Evolutionary conservation across 2,797 vertebrate species (phyloP), one percentile per base, ranked within the genome.

Genomic region (Scleropages formosus): DNA sequence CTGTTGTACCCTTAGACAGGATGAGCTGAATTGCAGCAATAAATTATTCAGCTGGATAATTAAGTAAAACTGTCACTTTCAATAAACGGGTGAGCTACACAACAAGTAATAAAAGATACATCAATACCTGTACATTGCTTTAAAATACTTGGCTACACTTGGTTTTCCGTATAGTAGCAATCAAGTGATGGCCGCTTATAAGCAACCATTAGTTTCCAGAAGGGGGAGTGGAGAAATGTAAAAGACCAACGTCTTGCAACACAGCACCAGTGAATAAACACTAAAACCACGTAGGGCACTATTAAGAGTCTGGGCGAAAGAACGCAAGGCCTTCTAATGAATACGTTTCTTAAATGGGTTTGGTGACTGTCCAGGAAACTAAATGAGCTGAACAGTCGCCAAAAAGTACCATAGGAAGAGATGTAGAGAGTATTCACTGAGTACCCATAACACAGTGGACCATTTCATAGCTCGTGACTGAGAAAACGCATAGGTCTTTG

Each of bases 341-440:
- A 53, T 71, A 39, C 71, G 68, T 71, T 8, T 71, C 68, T 71
- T 58, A 71, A 47, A 58, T 58, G 26, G 24, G 68, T 39, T 71
- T 71, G 68, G 51, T 58, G 68, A 56, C 51, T 16, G 71, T 71
- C 51, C 68, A 71, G 71, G 26, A 71, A 24, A 24, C 49, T 18
- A 71, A 71, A 71, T 58, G 68, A 71, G 92, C 93, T 84, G 93
- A 88, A 89, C 24, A 78, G 84, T 92, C 90, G 58, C 66, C 39
- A 71, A 58, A 47, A 71, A 71, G 51, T 18, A 27, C 51, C 26
- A 16, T 8, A 18, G 62, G 1, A 31, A 4, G 62, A 11, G 24
- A 31, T 1, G 24, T 4, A 49, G 47, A 9, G 24, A 3, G 7
- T 58, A 71, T 71, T 22, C 16, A 18, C 13, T 13, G 51, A 39